phyloP scores from a whole-genome alignment of 30 jellyfish, hydroid and myxozoan genomes.

The Chrysaora quinquecirrha region DNA sequence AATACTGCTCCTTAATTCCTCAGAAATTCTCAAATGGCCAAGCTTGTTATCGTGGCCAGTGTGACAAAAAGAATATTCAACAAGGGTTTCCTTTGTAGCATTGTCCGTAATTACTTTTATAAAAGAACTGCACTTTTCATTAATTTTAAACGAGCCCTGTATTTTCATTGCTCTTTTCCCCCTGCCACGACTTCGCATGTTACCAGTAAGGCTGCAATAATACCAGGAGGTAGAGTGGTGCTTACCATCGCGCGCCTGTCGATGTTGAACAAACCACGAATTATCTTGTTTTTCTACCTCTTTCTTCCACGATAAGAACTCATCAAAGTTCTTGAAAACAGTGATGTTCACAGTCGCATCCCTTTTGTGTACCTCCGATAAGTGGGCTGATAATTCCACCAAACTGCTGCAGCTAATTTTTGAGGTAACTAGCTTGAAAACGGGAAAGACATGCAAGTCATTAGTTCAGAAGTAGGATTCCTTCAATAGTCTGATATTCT shows the following conservation, averaged over 20 bases:
- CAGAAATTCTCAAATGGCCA: slow-evolving; percentile 53
- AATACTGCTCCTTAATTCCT: slow-evolving; percentile 13
- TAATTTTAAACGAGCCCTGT: slow-evolving; percentile 44
- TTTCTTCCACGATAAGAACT: slow-evolving; percentile 22
- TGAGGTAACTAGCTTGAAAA: not conserved
- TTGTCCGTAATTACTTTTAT: slow-evolving; percentile 28
- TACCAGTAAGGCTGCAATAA: slow-evolving; percentile 55
- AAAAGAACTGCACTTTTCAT: slow-evolving; percentile 29
- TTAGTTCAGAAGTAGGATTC: not conserved
- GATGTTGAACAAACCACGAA: slow-evolving; percentile 56
- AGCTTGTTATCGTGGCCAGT: slow-evolving; percentile 35
- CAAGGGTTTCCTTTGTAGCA: not conserved
- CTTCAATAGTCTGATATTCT: not conserved
- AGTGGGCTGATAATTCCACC: slow-evolving; percentile 16
- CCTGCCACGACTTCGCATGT: slow-evolving; percentile 12
- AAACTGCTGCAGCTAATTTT: slow-evolving; percentile 21
- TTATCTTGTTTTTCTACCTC: slow-evolving; percentile 25
- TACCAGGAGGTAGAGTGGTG: slow-evolving; percentile 12
- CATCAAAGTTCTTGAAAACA: slow-evolving; percentile 10
- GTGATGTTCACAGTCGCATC: not conserved
- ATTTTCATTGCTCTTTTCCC: slow-evolving; percentile 25
- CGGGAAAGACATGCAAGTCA: not conserved
- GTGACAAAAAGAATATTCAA: slow-evolving; percentile 20
- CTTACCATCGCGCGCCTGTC: slow-evolving; percentile 6
- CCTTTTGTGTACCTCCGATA: slow-evolving; percentile 16